Conservation (phyloP, 2,888 invertebrate genomes). For the Caradrina clavipalpis region DNA sequence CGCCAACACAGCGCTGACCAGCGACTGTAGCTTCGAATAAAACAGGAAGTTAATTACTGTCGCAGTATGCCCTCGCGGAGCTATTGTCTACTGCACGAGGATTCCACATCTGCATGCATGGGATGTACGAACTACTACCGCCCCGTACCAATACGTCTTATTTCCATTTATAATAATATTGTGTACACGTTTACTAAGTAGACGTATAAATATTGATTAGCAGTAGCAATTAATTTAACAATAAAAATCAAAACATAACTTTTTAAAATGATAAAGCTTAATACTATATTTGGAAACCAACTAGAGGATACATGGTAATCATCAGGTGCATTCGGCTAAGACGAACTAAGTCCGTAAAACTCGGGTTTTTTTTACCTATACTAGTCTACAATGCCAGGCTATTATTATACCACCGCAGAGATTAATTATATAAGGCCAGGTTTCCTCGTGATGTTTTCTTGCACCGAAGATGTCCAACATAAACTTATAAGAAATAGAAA, state of each 20-base stretch:
- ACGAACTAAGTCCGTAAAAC: conserved; percentile 7
- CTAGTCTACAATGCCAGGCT: too few species aligned
- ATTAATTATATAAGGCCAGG: too few species aligned
- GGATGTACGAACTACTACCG: conserved; percentile 22
- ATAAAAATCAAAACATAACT: not conserved
- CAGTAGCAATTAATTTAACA: not conserved
- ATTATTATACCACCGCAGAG: too few species aligned
- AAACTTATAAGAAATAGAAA: too few species aligned
- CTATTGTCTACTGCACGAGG: conserved; percentile 57
- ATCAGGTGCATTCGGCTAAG: conserved; percentile 22
- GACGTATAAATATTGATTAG: not conserved
- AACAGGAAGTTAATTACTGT: conserved; percentile 70
- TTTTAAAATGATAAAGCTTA: conserved; percentile 1
- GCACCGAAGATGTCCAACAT: too few species aligned
- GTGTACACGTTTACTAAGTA: not conserved
- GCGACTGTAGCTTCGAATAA: conserved; percentile 57
- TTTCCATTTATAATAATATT: conserved; percentile 4
- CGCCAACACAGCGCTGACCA: conserved; percentile 38
- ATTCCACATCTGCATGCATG: conserved; percentile 50
- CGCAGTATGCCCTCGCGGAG: conserved; percentile 57
- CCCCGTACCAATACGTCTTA: conserved; percentile 14
- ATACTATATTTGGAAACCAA: conserved; percentile 25
- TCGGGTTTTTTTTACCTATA: not conserved
- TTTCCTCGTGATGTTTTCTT: too few species aligned
- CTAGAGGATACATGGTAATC: conserved; percentile 28